Evolutionary conservation across 2,888 invertebrate species (phyloP), one percentile per base, ranked within the genome.

Genomic region (Watsonalla binaria): DNA sequence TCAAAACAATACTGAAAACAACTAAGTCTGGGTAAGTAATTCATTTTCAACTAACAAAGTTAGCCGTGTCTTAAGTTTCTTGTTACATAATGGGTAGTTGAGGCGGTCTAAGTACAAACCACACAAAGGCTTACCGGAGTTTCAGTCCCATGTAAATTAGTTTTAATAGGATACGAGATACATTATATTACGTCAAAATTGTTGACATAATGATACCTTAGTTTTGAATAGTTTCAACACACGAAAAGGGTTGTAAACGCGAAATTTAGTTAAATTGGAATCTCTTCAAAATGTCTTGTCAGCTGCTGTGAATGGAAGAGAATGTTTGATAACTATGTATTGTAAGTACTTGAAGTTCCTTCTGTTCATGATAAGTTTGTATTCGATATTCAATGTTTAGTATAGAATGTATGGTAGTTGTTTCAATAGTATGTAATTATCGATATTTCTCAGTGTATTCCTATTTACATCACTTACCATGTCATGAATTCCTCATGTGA

Each of bases 111-210:
- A 52, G 51, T 45, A 37, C 51, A 46, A 24, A 8, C 46, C 33
- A 45, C 47, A 46, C 54, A 56, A 55, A 48, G 55, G 57, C 53
- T 56, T 47, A 47, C 51, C 14, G 54, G 56, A 55, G 54, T 59
- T 57, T 48, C 51, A 39, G 46, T 51, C 54, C 55, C 49, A 58
- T 62, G 59, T 57, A 59, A 59, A 60, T 59, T 59, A 55, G 59
- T 55, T 58, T 55, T 55, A 57, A 61, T 56, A 57, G 54, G 50
- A 59, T 52, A 39, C 49, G 9, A 33, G 39, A 37, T 37, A 49
- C 37, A 33, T 49, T 49, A 39, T 47, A 47, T 49, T 24, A 24
- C 24, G 39, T 37, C 49, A 49, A 14, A 49, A 37, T 15, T 49
- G 48, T 48, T 48, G 49, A 37, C 49, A 33, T 49, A 37, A n/a